These are phyloP conservation scores for Meiosimyza decipiens DNA, from an alignment of 2,888 invertebrate species.

Conservation along the genomic window DNA sequence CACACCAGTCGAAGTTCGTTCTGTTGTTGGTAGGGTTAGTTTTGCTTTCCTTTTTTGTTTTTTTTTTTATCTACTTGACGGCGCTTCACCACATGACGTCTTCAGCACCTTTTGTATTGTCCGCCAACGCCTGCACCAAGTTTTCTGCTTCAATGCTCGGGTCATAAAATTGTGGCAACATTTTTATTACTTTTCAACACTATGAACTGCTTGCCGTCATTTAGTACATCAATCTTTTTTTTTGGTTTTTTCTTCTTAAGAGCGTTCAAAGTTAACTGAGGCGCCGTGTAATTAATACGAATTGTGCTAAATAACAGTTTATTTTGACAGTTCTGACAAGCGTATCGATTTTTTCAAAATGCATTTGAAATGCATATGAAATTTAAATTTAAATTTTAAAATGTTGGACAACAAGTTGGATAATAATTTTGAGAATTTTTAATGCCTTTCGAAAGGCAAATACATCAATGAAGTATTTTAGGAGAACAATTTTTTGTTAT, in stretches of 20 bases:
- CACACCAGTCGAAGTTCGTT: too few species aligned
- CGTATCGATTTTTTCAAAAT: too few species aligned
- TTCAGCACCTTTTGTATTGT: conserved; percentile 7
- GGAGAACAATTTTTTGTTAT: too few species aligned
- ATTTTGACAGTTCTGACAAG: conserved; percentile 19
- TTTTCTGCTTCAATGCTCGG: background rate
- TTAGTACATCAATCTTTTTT: conserved; percentile 29
- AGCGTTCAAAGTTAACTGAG: conserved; percentile 41
- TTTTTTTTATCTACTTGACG: background rate
- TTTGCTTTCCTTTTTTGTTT: background rate
- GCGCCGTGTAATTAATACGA: conserved; percentile 44
- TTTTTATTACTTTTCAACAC: conserved; percentile 36
- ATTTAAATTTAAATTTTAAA: too few species aligned
- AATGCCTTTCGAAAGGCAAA: too few species aligned
- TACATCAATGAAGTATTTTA: too few species aligned
- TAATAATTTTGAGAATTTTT: too few species aligned
- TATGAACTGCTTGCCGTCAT: conserved; percentile 1
- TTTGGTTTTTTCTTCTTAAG: conserved; percentile 1
- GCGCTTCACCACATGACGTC: conserved; percentile 23
- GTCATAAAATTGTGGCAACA: conserved; percentile 33
- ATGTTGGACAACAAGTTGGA: too few species aligned
- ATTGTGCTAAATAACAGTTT: conserved; percentile 40
- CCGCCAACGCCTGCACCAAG: conserved; percentile 17
- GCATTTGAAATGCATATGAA: too few species aligned
- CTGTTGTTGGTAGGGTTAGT: too few species aligned